Percentiles rank a stretch among this genome's conserved stretches.
phyloP scores from a whole-genome alignment of 2,888 invertebrate genomes.

The Dryocosmus kuriphilus region DNA sequence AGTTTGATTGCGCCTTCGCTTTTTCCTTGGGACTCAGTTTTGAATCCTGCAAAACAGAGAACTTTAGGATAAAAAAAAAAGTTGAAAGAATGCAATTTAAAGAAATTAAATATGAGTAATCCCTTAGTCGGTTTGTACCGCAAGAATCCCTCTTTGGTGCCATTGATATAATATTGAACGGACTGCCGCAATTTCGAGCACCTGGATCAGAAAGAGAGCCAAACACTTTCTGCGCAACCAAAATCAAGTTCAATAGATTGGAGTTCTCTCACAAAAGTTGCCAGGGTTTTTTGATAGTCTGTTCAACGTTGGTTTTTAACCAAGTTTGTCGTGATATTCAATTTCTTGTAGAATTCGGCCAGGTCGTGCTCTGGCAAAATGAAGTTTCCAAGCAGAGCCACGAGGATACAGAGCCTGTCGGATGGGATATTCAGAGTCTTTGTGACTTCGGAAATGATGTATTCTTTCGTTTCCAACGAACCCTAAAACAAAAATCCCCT shows the following conservation, averaged over 20 bases:
- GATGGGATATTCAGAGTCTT: conserved; percentile 88
- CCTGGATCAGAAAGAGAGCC: conserved; percentile 84
- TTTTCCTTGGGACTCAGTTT: conserved; percentile 79
- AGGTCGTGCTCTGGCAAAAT: conserved; percentile 89
- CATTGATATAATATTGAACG: conserved; percentile 92
- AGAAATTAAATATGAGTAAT: no score
- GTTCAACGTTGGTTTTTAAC: conserved; percentile 80
- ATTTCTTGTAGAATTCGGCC: conserved; percentile 86
- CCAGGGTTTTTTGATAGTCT: conserved; percentile 84
- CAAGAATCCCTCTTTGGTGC: conserved; percentile 90
- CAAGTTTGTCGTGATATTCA: conserved; percentile 79
- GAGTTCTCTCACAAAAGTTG: conserved; percentile 86
- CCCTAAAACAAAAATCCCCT: conserved; percentile 79
- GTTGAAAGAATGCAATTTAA: conserved; percentile 6
- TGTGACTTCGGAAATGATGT: conserved; percentile 89
- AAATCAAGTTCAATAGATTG: conserved; percentile 86
- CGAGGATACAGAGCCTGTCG: conserved; percentile 90
- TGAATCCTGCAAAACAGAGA: conserved; percentile 76
- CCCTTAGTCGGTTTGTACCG: conserved; percentile 81
- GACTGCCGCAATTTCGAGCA: conserved; percentile 87
- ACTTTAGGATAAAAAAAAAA: conserved; percentile 12
- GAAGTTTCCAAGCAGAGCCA: conserved; percentile 91
- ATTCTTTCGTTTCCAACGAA: conserved; percentile 93
- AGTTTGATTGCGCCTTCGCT: conserved; percentile 59
- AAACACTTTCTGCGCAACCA: conserved; percentile 86